Percentiles rank a stretch among this genome's conserved stretches.
phyloP scores from a whole-genome alignment of 2,888 invertebrate genomes.

The Yponomeuta malinellus region DNA sequence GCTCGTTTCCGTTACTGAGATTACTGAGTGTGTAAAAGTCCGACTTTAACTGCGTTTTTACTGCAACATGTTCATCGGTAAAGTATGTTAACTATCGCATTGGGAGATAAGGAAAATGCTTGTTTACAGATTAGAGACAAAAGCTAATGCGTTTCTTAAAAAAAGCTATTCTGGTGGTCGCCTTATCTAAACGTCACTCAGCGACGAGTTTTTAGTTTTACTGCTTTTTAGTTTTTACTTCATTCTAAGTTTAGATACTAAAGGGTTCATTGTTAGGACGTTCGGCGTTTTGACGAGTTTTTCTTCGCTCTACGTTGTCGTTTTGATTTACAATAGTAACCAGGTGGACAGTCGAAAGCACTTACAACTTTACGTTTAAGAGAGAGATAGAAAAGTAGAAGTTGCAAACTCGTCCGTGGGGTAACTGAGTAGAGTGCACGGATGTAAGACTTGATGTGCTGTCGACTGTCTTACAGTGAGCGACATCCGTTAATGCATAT shows the following conservation, averaged over 20 bases:
- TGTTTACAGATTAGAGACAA: slow-evolving; percentile 21
- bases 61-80: not conserved
- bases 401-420: too few species aligned
- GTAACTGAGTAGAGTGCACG: too few species aligned
- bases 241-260: slow-evolving; percentile 25
- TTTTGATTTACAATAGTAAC: slow-evolving; percentile 18
- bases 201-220: slow-evolving; percentile 38
- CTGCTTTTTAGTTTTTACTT: slow-evolving; percentile 29
- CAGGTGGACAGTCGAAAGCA: not conserved
- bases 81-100: slow-evolving; percentile 5
- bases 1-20: slow-evolving; percentile 37
- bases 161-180: slow-evolving; percentile 54
- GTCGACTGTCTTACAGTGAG: too few species aligned
- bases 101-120: not conserved
- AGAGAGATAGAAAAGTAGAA: too few species aligned
- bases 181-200: slow-evolving; percentile 62
- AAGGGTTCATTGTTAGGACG: slow-evolving; percentile 30
- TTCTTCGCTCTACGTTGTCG: slow-evolving; percentile 11
- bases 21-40: slow-evolving; percentile 10
- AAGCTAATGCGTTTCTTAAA: slow-evolving; percentile 59
- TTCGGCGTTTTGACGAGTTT: slow-evolving; percentile 14
- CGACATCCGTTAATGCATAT: too few species aligned
- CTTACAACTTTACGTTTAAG: not conserved
- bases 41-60: not conserved
- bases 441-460: too few species aligned